Conservation (phyloP, 2,888 invertebrate species). For the Pseudococcus viburni region DNA sequence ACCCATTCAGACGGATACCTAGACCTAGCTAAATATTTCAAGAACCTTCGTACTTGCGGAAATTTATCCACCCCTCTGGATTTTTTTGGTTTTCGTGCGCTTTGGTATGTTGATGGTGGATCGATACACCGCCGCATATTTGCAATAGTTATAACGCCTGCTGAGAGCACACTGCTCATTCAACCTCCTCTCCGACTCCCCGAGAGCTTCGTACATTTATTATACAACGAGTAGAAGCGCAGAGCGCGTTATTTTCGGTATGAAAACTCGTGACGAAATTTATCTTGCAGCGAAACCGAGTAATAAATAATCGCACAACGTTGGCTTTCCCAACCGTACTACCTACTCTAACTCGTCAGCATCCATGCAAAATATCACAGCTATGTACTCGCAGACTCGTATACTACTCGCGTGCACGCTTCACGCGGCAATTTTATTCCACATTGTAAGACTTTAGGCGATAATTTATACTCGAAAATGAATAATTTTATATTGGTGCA, state of each 20-base stretch:
- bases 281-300: conserved; percentile 44
- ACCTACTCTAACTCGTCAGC: not conserved
- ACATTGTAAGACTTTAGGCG: not conserved
- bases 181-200: not conserved
- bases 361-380: not conserved
- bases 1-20: too few relatives aligned
- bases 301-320: conserved; percentile 41
- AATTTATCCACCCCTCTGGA: not conserved
- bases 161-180: conserved; percentile 34
- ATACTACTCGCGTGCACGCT: not conserved
- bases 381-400: not conserved
- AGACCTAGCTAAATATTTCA: not conserved
- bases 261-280: conserved; percentile 38
- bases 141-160: conserved; percentile 34
- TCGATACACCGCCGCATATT: conserved; percentile 30
- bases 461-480: not conserved
- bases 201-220: not conserved
- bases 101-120: not conserved
- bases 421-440: conserved; percentile 25
- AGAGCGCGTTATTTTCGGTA: conserved; percentile 20
- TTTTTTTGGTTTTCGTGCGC: not conserved
- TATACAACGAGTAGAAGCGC: not conserved
- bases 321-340: not conserved
- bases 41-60: not conserved
- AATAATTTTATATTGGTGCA: conserved; percentile 3